Percentiles rank a stretch among this genome's conserved stretches.
Evolutionary conservation across 2,113 vertebrate genomes (phyloP).

Genomic region (Chaenocephalus aceratus): DNA sequence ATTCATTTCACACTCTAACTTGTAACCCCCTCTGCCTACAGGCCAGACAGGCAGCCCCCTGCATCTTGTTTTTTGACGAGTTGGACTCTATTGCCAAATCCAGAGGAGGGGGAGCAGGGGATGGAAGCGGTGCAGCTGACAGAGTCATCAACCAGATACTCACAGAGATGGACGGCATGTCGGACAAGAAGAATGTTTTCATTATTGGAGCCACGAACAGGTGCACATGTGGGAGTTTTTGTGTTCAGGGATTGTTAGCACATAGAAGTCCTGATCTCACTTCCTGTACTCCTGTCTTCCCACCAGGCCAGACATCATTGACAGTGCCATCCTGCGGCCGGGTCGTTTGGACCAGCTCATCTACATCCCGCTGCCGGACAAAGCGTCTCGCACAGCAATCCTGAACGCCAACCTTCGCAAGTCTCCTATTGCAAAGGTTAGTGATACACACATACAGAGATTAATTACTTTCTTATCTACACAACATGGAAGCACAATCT

Average conservation of each 20-base stretch:
- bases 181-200: slow-evolving; percentile 97
- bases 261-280: neutral
- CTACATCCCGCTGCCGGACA: slow-evolving; percentile 95
- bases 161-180: slow-evolving; percentile 98
- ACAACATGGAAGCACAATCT: neutral
- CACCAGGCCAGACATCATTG: slow-evolving; percentile 93
- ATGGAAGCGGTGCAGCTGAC: slow-evolving; percentile 94
- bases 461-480: neutral
- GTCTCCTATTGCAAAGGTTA: slow-evolving; percentile 87
- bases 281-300: neutral
- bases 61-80: slow-evolving; percentile 96
- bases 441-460: slow-evolving; percentile 16
- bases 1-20: neutral
- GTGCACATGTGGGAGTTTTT: slow-evolving; percentile 13
- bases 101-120: slow-evolving; percentile 92
- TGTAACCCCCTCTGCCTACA: slow-evolving; percentile 5
- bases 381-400: slow-evolving; percentile 84
- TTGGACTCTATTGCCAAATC: slow-evolving; percentile 97
- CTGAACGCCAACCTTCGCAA: slow-evolving; percentile 96
- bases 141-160: slow-evolving; percentile 97
- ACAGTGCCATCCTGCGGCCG: slow-evolving; percentile 93
- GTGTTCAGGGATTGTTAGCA: neutral
- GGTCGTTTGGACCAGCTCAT: slow-evolving; percentile 97
- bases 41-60: slow-evolving; percentile 77
- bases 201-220: slow-evolving; percentile 96